Percentiles rank a stretch among this genome's conserved stretches.
phyloP scores from a whole-genome alignment of 2,888 invertebrate genomes.

The Papilio demoleus region DNA sequence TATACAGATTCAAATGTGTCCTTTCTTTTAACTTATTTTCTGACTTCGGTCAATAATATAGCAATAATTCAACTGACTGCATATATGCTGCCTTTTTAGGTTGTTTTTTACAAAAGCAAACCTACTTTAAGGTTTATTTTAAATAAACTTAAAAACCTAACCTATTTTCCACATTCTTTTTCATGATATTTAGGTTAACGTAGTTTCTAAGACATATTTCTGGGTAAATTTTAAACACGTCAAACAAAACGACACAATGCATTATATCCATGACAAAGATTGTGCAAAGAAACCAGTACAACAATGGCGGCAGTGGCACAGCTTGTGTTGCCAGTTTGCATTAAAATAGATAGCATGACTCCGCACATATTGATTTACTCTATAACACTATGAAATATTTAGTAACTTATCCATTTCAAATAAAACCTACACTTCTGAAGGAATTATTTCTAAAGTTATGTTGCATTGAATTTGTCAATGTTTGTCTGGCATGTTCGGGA shows the following conservation, averaged over 20 bases:
- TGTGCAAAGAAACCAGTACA: constrained; percentile 16
- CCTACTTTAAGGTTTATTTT: not conserved
- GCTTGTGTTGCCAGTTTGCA: constrained; percentile 5
- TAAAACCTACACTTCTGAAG: too few species aligned
- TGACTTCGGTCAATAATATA: too few species aligned
- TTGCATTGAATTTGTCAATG: too few species aligned
- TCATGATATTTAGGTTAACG: not conserved
- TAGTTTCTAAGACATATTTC: not conserved
- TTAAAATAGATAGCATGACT: constrained; percentile 26
- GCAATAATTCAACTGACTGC: too few species aligned
- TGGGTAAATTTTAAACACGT: constrained; percentile 13
- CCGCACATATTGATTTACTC: constrained; percentile 16
- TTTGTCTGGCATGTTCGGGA: too few species aligned
- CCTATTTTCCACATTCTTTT: not conserved
- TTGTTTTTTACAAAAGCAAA: not conserved
- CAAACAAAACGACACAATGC: constrained; percentile 1
- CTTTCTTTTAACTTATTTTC: too few species aligned
- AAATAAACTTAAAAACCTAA: not conserved
- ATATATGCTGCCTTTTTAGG: too few species aligned
- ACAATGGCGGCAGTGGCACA: constrained; percentile 11
- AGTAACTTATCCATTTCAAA: not conserved
- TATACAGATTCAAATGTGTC: too few species aligned
- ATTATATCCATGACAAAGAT: not conserved
- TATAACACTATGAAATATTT: constrained; percentile 5
- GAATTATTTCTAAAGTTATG: too few species aligned